These are phyloP conservation scores for Drosophila pachea DNA, from an alignment of 1,140 invertebrate species.

Conservation along the genomic window DNA sequence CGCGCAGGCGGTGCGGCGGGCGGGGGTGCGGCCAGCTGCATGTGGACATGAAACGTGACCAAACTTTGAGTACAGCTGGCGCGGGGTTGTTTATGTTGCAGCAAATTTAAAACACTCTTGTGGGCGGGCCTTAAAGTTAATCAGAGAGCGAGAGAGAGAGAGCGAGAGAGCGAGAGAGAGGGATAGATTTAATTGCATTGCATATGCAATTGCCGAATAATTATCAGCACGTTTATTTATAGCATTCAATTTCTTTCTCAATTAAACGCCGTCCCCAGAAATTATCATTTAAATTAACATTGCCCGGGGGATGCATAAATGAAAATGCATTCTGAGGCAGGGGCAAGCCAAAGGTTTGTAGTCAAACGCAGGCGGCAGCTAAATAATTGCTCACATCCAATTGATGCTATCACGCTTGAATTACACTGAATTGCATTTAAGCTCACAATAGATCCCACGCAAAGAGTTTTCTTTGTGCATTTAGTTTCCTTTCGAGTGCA, in stretches of 20 bases:
- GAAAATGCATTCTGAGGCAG: too few relatives aligned
- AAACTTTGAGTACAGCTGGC: conserved; percentile 52
- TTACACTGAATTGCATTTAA: too few relatives aligned
- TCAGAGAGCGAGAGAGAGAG: background rate
- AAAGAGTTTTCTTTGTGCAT: too few relatives aligned
- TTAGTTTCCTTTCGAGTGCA: too few relatives aligned
- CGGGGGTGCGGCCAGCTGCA: conserved; percentile 1
- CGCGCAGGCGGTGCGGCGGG: too few relatives aligned
- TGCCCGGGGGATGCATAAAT: too few relatives aligned
- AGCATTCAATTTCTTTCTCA: background rate
- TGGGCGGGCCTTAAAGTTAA: background rate
- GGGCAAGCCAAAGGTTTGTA: too few relatives aligned
- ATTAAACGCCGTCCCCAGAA: background rate
- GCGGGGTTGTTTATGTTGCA: conserved; percentile 61
- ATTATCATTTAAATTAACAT: background rate
- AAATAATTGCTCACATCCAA: too few relatives aligned
- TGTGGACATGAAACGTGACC: conserved; percentile 40
- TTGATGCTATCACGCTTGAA: too few relatives aligned
- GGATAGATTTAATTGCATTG: conserved; percentile 9
- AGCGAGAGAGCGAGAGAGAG: background rate
- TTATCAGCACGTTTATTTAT: background rate
- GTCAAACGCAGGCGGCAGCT: too few relatives aligned
- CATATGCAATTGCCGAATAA: conserved; percentile 8
- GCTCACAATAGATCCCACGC: too few relatives aligned
- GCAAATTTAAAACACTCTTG: conserved; percentile 47